Base-by-base conservation (phyloP, 2,113 vertebrate genomes). In the Nannospalax galili region DNA sequence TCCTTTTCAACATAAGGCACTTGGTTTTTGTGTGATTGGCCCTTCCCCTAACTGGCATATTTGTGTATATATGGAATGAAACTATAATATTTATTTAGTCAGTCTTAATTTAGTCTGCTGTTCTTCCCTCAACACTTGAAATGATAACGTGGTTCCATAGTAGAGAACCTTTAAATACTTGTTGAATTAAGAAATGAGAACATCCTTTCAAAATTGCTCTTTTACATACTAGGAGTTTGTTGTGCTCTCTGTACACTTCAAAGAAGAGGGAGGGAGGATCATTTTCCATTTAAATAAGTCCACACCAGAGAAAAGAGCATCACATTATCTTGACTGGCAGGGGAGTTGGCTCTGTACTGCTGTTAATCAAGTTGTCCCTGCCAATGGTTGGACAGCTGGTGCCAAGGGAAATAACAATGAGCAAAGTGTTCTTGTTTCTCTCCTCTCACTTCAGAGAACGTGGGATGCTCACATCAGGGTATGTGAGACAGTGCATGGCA, bases 401-500 rank as follows among this genome's bases (percentile, higher is more conserved):
- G 1, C 58, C 4, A n/a, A 86, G 42, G 67, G 1, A 40, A 60
- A 69, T 84, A 91, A 30, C 40, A n/a, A 20, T 7, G 19, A 15
- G 24, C n/a, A 84, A 58, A 87, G 20, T 58, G 6, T 37, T 74
- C 72, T 56, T 42, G 84, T 19, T 67, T 37, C 11, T 84, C 20
- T 37, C n/a, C 78, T 88, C 72, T 95, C 35, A 40, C 73, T 75
- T 56, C 74, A 77, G 72, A 86, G 60, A 74, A 88, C 58, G 28
- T 40, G 12, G 22, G 67, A 37, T 28, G 28, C 30, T 91, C 20
- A 7, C 40, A n/a, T 26, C 26, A 65, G 48, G 15, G 7, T 42
- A 9, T 84, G 81, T 45, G 75, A 78, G 64, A n/a, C 35, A 2
- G 10, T n/a, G 26, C 11, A 5, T 42, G 19, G 4, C n/a, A 28